Conservation (phyloP, 1,140 invertebrate genomes). For the Drosophila equinoxialis region DNA sequence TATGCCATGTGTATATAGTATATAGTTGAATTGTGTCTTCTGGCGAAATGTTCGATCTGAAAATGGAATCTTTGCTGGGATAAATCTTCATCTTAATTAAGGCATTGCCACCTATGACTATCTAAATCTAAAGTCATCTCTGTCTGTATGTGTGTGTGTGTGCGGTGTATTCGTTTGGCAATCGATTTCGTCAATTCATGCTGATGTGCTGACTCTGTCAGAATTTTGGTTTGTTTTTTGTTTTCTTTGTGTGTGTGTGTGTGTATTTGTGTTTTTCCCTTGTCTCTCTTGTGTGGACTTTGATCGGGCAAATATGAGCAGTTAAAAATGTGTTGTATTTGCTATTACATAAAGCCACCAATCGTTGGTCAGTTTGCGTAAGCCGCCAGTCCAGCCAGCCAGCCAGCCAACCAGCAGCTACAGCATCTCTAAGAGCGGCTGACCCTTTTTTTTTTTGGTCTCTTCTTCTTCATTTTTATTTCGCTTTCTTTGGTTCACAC, state of each 20-base stretch:
- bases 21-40: background rate
- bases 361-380: constrained; percentile 64
- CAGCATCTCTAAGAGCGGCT: constrained; percentile 39
- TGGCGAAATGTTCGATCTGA: background rate
- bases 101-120: constrained; percentile 7
- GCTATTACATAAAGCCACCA: constrained; percentile 62
- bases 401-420: constrained; percentile 21
- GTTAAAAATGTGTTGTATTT: constrained; percentile 54
- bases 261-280: constrained; percentile 9
- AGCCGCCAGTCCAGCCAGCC: constrained; percentile 12
- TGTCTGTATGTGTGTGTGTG: constrained; percentile 6
- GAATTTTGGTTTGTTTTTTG: constrained; percentile 46
- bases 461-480: constrained; percentile 45
- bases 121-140: constrained; percentile 16
- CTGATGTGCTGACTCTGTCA: constrained; percentile 56
- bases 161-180: constrained; percentile 1
- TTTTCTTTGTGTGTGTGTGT: constrained; percentile 13
- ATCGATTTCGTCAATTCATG: constrained; percentile 61
- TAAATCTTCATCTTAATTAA: constrained; percentile 9
- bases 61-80: background rate
- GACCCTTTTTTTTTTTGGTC: constrained; percentile 53
- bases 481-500: constrained; percentile 78
- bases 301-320: constrained; percentile 53
- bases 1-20: constrained; percentile 25
- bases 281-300: constrained; percentile 46